These are phyloP conservation scores for Saccopteryx leptura DNA, from an alignment of 2,113 vertebrate species.

Conservation along the genomic window DNA sequence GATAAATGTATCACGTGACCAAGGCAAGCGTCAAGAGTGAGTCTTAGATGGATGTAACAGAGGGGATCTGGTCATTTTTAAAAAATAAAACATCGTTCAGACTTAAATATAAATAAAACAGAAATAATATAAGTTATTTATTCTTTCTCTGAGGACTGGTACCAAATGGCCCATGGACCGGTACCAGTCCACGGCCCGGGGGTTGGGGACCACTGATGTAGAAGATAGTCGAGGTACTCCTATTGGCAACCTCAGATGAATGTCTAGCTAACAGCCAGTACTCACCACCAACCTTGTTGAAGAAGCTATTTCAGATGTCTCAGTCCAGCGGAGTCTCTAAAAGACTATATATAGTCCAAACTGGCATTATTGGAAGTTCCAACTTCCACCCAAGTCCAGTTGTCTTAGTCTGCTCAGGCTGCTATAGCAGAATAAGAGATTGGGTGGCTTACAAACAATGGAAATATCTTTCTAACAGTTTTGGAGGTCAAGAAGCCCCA, in stretches of 20 bases:
- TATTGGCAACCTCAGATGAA: not conserved
- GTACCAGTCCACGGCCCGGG: too few species aligned
- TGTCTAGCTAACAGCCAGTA: not conserved
- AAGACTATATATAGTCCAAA: fast-evolving
- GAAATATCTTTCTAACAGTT: not conserved
- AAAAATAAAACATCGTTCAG: too few species aligned
- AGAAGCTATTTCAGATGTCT: not conserved
- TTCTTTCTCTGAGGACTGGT: too few species aligned
- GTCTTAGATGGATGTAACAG: too few species aligned
- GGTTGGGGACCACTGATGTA: too few species aligned
- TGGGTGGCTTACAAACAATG: not conserved
- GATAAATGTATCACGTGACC: too few species aligned
- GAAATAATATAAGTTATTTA: too few species aligned
- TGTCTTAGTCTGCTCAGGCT: not conserved
- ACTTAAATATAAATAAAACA: too few species aligned
- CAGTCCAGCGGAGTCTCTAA: not conserved
- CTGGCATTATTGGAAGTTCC: not conserved
- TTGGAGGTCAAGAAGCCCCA: not conserved
- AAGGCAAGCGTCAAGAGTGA: too few species aligned
- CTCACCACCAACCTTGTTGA: too few species aligned
- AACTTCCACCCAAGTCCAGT: not conserved
- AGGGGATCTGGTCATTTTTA: too few species aligned
- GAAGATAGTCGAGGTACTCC: not conserved
- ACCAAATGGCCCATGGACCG: too few species aligned
- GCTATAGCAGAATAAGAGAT: not conserved